phyloP scores from a whole-genome alignment of 2,888 invertebrate genomes.

The Dorcus hopei region DNA sequence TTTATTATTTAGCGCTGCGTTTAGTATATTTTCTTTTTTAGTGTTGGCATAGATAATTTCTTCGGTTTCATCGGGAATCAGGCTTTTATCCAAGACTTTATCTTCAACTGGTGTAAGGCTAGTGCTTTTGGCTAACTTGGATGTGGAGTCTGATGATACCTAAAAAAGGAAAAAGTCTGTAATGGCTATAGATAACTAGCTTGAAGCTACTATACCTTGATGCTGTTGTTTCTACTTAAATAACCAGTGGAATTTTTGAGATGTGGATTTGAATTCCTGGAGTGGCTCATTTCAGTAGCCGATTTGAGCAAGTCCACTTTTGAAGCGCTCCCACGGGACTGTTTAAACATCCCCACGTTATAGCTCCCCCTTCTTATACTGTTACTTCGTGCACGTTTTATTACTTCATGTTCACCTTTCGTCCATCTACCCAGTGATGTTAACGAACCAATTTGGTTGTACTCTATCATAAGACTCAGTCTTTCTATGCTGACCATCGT shows the following conservation, averaged over 20 bases:
- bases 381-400: conserved; percentile 43
- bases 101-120: conserved; percentile 24
- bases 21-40: background rate
- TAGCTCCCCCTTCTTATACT: conserved; percentile 56
- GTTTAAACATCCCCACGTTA: conserved; percentile 53
- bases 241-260: conserved; percentile 26
- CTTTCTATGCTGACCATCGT: conserved; percentile 71
- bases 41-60: conserved; percentile 25
- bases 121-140: conserved; percentile 26
- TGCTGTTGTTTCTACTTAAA: conserved; percentile 15
- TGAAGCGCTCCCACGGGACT: conserved; percentile 53
- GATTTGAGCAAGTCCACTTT: conserved; percentile 69
- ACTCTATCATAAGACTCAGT: conserved; percentile 70
- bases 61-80: conserved; percentile 33
- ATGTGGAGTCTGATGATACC: conserved; percentile 10
- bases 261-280: conserved; percentile 32
- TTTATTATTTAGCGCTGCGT: background rate
- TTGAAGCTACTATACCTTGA: conserved; percentile 6
- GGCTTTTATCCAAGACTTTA: conserved; percentile 21
- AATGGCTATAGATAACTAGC: background rate
- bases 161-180: background rate
- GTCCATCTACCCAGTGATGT: conserved; percentile 61
- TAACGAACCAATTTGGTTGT: conserved; percentile 72
- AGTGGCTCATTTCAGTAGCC: conserved; percentile 64
- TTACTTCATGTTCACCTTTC: conserved; percentile 24